These are phyloP conservation scores for Drosophila macrothrix DNA, from an alignment of 2,888 invertebrate species.

Conservation along the genomic window DNA sequence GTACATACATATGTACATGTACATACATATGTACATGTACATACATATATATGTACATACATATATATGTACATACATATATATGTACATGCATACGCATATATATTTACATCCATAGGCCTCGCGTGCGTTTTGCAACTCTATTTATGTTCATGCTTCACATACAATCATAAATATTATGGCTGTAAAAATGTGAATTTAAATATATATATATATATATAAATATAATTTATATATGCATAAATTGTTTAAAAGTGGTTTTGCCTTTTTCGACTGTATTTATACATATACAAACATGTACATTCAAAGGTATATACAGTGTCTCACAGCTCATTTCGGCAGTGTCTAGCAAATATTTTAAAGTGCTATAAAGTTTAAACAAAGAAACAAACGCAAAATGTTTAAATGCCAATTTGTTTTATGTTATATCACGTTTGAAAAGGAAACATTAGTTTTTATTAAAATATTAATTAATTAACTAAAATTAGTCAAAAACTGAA, in stretches of 20 bases:
- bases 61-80: slow-evolving; percentile 1
- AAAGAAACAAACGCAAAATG: too few relatives aligned
- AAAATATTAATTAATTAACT: too few relatives aligned
- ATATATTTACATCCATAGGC: slow-evolving; percentile 18
- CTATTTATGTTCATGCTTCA: slow-evolving; percentile 53
- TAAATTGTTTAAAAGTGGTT: slow-evolving; percentile 37
- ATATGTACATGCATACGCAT: neutral
- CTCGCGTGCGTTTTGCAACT: slow-evolving; percentile 43
- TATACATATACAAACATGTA: slow-evolving; percentile 3
- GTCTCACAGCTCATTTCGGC: too few relatives aligned
- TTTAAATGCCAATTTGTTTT: too few relatives aligned
- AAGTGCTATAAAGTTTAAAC: too few relatives aligned
- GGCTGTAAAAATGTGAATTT: neutral
- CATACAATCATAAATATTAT: slow-evolving; percentile 21
- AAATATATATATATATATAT: neutral
- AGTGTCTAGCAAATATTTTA: too few relatives aligned
- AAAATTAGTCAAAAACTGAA: too few relatives aligned
- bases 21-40: too few relatives aligned
- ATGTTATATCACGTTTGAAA: too few relatives aligned
- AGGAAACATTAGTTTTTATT: too few relatives aligned
- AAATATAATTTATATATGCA: slow-evolving; percentile 8
- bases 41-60: too few relatives aligned
- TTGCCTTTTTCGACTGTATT: slow-evolving; percentile 1
- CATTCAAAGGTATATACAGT: neutral
- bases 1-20: too few relatives aligned